Conservation (phyloP, 2,113 vertebrate species). For the Atherinomorus stipes region DNA sequence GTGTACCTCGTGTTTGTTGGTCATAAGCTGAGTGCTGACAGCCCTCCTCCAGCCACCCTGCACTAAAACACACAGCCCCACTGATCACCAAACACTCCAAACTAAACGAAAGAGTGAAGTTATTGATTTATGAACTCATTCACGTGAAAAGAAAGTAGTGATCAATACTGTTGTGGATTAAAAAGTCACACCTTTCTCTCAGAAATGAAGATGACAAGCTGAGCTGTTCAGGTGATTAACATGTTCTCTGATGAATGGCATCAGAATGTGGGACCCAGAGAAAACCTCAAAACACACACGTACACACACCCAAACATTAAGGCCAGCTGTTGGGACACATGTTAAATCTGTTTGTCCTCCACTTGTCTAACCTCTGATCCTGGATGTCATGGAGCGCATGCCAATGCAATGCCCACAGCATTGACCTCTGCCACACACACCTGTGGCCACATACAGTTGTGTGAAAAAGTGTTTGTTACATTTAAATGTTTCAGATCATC, state of each 20-base stretch:
- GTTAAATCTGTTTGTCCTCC: slow-evolving; percentile 74
- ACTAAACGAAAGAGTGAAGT: background rate
- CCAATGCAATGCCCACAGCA: slow-evolving; percentile 66
- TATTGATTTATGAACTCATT: background rate
- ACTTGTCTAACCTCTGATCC: slow-evolving; percentile 74
- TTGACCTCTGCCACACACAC: slow-evolving; percentile 72
- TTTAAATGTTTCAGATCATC: no score
- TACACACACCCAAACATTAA: slow-evolving; percentile 21
- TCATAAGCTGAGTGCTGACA: slow-evolving; percentile 86
- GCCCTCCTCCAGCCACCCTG: slow-evolving; percentile 69
- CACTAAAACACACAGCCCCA: slow-evolving; percentile 49
- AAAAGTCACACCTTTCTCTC: background rate
- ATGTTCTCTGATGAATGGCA: slow-evolving; percentile 55
- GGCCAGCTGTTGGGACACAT: slow-evolving; percentile 69
- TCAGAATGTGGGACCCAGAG: slow-evolving; percentile 33
- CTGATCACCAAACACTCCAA: slow-evolving; percentile 5
- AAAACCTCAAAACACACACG: slow-evolving; percentile 49
- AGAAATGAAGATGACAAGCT: background rate
- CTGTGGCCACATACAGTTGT: no score
- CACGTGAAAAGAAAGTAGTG: background rate
- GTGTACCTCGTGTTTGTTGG: slow-evolving; percentile 81
- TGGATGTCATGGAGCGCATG: slow-evolving; percentile 73
- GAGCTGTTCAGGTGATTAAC: slow-evolving; percentile 66
- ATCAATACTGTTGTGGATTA: no score
- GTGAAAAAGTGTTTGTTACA: no score